Conservation (phyloP, 2,797 vertebrate species). For the Sarcoramphus papa region DNA sequence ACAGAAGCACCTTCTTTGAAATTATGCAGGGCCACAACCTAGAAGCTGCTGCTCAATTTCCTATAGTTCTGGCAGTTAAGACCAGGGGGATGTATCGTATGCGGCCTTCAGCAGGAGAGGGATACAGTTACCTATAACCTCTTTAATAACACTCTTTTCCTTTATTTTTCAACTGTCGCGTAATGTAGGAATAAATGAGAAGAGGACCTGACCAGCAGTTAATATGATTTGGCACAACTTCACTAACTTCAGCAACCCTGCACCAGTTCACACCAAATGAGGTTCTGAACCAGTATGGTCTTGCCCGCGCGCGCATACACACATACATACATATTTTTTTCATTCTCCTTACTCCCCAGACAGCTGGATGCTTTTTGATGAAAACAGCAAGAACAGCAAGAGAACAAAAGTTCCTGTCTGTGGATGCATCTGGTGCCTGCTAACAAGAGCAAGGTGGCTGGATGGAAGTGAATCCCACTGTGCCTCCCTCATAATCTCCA, state of each 20-base stretch:
- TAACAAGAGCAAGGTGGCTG: background rate
- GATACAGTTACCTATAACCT: background rate
- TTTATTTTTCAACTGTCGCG: background rate
- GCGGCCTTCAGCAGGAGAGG: background rate
- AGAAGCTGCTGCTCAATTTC: background rate
- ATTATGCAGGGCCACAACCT: background rate
- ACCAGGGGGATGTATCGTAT: background rate
- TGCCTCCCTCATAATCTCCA: background rate
- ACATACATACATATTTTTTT: background rate
- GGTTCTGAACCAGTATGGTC: background rate
- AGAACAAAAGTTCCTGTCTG: background rate
- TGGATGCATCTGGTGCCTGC: background rate
- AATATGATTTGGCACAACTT: background rate
- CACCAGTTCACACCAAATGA: background rate
- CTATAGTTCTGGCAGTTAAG: background rate
- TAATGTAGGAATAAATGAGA: background rate
- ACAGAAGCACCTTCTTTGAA: background rate
- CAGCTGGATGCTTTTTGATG: background rate
- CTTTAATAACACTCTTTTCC: background rate
- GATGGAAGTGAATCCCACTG: background rate
- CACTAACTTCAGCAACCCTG: background rate
- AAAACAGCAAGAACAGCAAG: background rate
- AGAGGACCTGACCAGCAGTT: background rate
- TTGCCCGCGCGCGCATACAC: rapidly evolving
- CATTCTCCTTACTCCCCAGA: background rate